phyloP scores from a whole-genome alignment of 1,140 invertebrate genomes.

The Diorhabda sublineata region DNA sequence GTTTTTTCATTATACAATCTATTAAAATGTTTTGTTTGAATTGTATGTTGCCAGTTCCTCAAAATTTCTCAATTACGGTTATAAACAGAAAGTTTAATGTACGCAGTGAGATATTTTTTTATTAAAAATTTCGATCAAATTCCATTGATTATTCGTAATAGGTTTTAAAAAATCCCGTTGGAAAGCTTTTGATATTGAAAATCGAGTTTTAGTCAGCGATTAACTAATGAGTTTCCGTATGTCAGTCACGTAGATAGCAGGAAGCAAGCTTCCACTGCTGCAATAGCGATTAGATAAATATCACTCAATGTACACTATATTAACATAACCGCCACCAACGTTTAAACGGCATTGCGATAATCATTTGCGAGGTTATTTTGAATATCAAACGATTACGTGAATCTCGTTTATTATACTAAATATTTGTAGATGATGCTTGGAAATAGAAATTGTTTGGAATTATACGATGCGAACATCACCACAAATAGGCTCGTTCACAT shows the following conservation, averaged over 20 bases:
- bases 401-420: constrained; percentile 19
- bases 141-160: too few relatives aligned
- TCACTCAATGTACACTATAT: constrained; percentile 19
- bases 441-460: constrained; percentile 1
- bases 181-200: too few relatives aligned
- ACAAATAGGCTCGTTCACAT: too few relatives aligned
- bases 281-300: constrained; percentile 21
- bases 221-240: constrained; percentile 22
- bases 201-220: constrained; percentile 4
- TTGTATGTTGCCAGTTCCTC: too few relatives aligned
- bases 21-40: too few relatives aligned
- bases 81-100: too few relatives aligned
- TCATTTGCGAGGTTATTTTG: constrained; percentile 12
- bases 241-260: constrained; percentile 22
- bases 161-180: too few relatives aligned
- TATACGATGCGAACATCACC: not conserved
- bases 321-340: constrained; percentile 12
- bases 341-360: constrained; percentile 17
- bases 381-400: constrained; percentile 18
- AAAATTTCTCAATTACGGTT: too few relatives aligned
- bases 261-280: constrained; percentile 10
- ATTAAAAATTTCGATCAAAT: too few relatives aligned
- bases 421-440: constrained; percentile 3
- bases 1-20: too few relatives aligned
- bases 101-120: too few relatives aligned